Evolutionary conservation across 2,797 vertebrate genomes (phyloP).

Genomic region (Psittacula derbiana): DNA sequence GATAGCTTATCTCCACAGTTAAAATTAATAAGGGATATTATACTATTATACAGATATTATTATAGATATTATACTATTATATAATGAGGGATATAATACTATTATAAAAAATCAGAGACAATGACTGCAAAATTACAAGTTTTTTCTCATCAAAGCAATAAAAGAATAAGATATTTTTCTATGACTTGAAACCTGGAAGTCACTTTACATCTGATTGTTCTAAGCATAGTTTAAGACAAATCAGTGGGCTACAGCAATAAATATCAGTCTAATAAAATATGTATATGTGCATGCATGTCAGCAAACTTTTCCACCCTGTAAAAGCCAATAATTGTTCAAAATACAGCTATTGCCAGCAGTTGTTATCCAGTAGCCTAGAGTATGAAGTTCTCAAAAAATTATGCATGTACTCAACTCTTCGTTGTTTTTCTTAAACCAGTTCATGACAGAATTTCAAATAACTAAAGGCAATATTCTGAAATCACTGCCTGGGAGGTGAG

Average conservation of each 20-base stretch:
- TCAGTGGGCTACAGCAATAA: neutral
- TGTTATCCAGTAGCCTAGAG: slow-evolving; percentile 10
- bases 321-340: neutral
- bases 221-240: neutral
- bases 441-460: slow-evolving; percentile 61
- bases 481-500: slow-evolving; percentile 35
- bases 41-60: no score
- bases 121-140: neutral
- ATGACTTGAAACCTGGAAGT: neutral
- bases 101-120: neutral
- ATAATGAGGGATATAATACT: no score
- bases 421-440: slow-evolving; percentile 24
- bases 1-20: neutral
- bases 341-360: neutral
- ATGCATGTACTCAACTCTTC: neutral
- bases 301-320: neutral
- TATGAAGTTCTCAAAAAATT: neutral
- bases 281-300: neutral
- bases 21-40: neutral
- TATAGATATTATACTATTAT: no score
- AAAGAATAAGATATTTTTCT: neutral
- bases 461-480: slow-evolving; percentile 61
- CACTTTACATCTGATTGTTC: neutral
- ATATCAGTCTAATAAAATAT: neutral
- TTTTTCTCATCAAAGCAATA: neutral